phyloP scores from a whole-genome alignment of 2,113 vertebrate genomes.

The Pseudopodoces humilis region DNA sequence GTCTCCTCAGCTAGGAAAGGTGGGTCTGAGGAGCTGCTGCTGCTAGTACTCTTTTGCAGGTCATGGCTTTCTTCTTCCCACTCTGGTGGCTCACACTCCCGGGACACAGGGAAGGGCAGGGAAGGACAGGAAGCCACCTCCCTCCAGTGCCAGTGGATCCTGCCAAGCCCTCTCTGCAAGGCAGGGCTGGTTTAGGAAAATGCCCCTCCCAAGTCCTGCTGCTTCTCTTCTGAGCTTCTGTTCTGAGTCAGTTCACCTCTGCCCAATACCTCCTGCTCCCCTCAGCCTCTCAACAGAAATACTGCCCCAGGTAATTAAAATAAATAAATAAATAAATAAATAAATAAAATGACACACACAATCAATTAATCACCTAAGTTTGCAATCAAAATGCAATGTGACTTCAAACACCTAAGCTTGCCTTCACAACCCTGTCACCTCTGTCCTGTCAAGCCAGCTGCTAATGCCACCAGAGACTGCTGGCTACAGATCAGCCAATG shows the following conservation, averaged over 20 bases:
- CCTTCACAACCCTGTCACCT: not conserved
- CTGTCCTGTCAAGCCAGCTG: not conserved
- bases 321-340: not conserved
- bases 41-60: not conserved
- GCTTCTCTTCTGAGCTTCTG: not conserved
- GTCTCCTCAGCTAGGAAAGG: not conserved
- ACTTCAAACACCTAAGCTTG: not conserved
- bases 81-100: accelerated
- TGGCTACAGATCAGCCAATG: not conserved
- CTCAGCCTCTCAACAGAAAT: not conserved
- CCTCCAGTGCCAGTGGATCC: too few relatives aligned
- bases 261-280: too few relatives aligned
- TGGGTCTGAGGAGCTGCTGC: not conserved
- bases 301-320: not conserved
- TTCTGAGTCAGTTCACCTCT: not conserved
- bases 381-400: not conserved
- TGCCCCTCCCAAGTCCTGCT: accelerated
- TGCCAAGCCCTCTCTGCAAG: not conserved
- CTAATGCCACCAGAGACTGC: not conserved
- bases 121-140: accelerated
- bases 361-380: not conserved
- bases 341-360: not conserved
- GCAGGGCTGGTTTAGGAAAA: not conserved
- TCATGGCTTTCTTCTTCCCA: not conserved
- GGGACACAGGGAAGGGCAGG: not conserved